Evolutionary conservation across 35 echinoderm and acorn worm species (phyloP).

Genomic region (Lytechinus pictus): DNA sequence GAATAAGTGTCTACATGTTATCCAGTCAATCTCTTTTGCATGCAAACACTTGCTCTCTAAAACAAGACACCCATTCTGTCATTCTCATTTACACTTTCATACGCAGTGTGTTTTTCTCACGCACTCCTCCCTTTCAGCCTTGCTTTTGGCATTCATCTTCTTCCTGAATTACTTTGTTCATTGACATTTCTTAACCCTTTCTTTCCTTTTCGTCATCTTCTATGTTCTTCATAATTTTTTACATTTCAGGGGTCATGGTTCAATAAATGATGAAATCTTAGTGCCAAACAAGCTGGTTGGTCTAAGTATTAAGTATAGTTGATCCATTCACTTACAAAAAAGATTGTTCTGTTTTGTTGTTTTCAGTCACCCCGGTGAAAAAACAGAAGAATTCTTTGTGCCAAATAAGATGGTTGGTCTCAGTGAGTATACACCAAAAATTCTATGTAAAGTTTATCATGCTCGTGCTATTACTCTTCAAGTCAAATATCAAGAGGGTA

Average conservation of each 20-base stretch:
- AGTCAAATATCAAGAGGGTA: no score
- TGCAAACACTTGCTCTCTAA: neutral
- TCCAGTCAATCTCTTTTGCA: no score
- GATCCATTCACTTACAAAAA: neutral
- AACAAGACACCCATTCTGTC: neutral
- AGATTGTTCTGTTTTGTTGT: neutral
- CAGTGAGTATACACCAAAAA: slow-evolving; percentile 14
- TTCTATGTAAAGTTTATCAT: neutral
- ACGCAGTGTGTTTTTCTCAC: neutral
- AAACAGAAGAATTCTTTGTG: slow-evolving; percentile 19
- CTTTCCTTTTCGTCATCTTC: neutral
- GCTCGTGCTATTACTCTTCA: neutral
- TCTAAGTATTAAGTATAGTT: slow-evolving; percentile 32
- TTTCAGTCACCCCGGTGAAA: neutral
- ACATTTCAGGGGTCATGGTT: neutral
- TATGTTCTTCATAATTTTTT: neutral
- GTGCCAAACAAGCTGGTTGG: slow-evolving; percentile 27
- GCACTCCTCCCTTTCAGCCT: neutral
- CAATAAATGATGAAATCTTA: slow-evolving; percentile 9
- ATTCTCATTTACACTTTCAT: neutral
- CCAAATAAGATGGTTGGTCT: slow-evolving; percentile 35
- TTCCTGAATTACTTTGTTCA: neutral
- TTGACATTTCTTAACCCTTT: neutral
- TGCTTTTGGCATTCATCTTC: neutral
- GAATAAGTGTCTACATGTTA: no score